Conservation (phyloP, 2,888 invertebrate genomes). For the Tiliacea citrago region DNA sequence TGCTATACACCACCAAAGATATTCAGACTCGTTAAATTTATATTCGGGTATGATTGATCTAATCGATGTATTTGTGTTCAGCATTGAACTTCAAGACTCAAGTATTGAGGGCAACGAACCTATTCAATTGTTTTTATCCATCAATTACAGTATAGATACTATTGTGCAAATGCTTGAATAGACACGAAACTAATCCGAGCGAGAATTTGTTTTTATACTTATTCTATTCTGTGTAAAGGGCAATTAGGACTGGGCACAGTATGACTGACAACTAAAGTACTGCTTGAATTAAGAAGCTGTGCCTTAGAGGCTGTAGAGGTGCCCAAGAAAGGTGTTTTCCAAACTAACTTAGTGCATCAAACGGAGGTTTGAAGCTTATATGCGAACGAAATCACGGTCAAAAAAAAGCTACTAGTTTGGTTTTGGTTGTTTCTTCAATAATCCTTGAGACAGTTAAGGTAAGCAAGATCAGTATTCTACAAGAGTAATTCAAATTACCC, state of each 20-base stretch:
- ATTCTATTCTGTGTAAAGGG: background rate
- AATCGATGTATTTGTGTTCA: conserved; percentile 58
- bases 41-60: conserved; percentile 61
- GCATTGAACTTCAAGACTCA: conserved; percentile 61
- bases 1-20: conserved; percentile 3
- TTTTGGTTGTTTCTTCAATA: background rate
- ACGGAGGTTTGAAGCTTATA: background rate
- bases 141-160: conserved; percentile 38
- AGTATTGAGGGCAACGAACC: conserved; percentile 63
- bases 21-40: conserved; percentile 45
- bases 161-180: conserved; percentile 44
- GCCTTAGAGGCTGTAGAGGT: background rate
- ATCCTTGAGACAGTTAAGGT: background rate
- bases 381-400: background rate
- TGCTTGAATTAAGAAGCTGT: background rate
- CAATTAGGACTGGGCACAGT: background rate
- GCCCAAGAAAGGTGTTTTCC: background rate
- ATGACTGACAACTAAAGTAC: background rate
- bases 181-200: conserved; percentile 25
- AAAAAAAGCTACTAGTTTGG: too few species aligned
- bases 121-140: conserved; percentile 56
- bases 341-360: background rate
- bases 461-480: conserved; percentile 16
- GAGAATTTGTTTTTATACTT: conserved; percentile 17
- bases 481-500: conserved; percentile 14